phyloP scores from a whole-genome alignment of 2,113 vertebrate species.

The Neopipo cinnamomea region DNA sequence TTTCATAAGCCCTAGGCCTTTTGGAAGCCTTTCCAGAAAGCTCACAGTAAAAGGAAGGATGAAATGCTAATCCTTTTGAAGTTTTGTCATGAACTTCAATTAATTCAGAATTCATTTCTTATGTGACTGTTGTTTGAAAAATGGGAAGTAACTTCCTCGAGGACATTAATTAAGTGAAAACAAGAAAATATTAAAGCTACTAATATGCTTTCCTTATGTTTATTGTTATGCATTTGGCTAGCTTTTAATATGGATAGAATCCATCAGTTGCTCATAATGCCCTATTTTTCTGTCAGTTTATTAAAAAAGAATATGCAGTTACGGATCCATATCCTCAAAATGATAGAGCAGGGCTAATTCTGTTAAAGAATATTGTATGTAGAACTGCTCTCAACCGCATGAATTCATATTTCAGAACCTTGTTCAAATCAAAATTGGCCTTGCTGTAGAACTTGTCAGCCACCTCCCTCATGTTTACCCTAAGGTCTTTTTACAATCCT shows the following conservation, averaged over 20 bases:
- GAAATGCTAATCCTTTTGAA: background rate
- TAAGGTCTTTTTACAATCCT: background rate
- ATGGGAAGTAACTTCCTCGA: background rate
- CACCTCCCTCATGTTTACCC: background rate
- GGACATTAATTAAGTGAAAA: background rate
- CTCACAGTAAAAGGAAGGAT: background rate
- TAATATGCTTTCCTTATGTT: background rate
- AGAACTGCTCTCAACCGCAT: background rate
- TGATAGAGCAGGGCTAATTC: background rate
- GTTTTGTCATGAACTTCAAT: background rate
- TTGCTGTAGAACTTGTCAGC: background rate
- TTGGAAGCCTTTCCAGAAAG: background rate
- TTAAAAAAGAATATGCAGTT: background rate
- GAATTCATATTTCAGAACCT: background rate
- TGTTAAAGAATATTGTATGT: background rate
- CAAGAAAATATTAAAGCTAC: background rate
- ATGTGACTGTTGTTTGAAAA: background rate
- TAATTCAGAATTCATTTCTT: background rate
- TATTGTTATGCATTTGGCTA: background rate
- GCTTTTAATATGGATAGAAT: background rate
- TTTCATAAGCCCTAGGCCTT: background rate
- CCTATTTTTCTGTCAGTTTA: background rate
- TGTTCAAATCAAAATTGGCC: background rate
- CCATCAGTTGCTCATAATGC: background rate
- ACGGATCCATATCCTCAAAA: background rate